These are phyloP conservation scores for Bergia sp. DNA, from an alignment of 92 coral and sea anemone genomes.

Conservation along the genomic window DNA sequence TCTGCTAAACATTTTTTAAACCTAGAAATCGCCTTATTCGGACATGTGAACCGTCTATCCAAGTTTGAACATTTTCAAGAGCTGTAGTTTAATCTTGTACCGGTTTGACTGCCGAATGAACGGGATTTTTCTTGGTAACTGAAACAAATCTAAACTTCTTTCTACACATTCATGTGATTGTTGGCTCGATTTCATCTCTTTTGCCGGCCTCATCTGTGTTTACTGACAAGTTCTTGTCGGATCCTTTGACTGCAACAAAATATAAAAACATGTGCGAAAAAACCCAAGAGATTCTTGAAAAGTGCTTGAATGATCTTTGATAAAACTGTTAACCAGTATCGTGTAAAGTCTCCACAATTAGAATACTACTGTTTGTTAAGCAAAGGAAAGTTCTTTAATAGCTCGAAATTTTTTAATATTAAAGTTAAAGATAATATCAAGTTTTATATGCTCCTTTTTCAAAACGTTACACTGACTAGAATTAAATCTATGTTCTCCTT, in stretches of 20 bases:
- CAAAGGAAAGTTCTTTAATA: background rate
- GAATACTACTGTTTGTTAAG: background rate
- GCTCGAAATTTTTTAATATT: background rate
- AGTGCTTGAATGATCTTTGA: background rate
- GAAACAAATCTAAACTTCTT: background rate
- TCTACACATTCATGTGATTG: background rate
- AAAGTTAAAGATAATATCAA: background rate
- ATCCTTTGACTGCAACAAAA: background rate
- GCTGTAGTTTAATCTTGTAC: background rate
- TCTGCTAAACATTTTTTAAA: background rate
- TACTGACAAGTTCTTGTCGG: background rate
- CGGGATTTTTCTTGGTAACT: background rate
- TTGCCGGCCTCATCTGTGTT: background rate
- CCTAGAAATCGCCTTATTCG: background rate
- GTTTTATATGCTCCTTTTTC: background rate
- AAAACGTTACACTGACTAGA: background rate
- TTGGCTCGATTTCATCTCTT: background rate
- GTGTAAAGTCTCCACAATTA: background rate
- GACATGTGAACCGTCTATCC: background rate
- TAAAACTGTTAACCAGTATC: background rate
- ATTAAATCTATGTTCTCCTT: background rate
- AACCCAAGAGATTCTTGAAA: constrained; percentile 2
- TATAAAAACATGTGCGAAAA: background rate
- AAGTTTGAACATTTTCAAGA: background rate
- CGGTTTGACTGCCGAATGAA: background rate